Conservation (phyloP, 2,797 vertebrate species). For the Sebastiscus albofasciatus region DNA sequence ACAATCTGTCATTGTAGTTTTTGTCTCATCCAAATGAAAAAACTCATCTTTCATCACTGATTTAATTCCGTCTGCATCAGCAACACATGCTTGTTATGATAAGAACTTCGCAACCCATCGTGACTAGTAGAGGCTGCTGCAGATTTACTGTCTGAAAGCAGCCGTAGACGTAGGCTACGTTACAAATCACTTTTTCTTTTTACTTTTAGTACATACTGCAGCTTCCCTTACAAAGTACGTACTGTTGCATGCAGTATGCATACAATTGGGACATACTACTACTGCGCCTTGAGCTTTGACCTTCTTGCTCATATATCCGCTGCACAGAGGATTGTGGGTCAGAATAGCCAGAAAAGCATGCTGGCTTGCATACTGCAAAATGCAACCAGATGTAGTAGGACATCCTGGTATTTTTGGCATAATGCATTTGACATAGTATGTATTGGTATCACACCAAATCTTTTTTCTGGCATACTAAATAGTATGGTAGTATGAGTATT, state of each 20-base stretch:
- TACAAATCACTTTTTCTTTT: neutral
- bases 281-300: neutral
- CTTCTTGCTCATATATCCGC: neutral
- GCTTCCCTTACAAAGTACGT: neutral
- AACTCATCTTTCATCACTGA: conserved; percentile 15
- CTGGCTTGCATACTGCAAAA: too few relatives aligned
- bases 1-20: neutral
- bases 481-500: too few relatives aligned
- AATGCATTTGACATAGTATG: neutral
- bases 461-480: too few relatives aligned
- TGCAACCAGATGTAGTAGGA: neutral
- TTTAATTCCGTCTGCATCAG: conserved; percentile 7
- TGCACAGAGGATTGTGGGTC: neutral
- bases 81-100: conserved; percentile 10
- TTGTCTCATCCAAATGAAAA: neutral
- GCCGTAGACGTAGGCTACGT: neutral
- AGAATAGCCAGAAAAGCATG: too few relatives aligned
- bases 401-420: neutral
- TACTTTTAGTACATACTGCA: neutral
- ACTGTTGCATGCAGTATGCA: neutral
- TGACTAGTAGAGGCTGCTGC: neutral
- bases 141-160: conserved; percentile 14
- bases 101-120: conserved; percentile 3
- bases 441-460: neutral
- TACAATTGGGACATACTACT: neutral